Evolutionary conservation across 1,140 invertebrate species (phyloP).

Genomic region (Heliconius hermathena): DNA sequence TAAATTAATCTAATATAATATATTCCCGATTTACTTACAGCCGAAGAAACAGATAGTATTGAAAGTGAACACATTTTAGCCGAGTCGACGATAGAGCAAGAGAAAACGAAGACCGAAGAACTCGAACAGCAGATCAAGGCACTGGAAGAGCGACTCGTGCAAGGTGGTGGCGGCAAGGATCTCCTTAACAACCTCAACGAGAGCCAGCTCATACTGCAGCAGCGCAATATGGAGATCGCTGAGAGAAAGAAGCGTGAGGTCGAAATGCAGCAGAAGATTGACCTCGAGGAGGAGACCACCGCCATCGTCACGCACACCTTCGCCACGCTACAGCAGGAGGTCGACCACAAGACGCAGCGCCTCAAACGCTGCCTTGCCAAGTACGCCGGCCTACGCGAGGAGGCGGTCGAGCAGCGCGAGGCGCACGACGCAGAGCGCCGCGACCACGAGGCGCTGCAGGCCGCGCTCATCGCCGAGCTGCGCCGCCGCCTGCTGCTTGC

Average conservation of each 20-base stretch:
- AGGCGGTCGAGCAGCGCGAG: slow-evolving; percentile 75
- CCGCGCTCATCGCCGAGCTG: slow-evolving; percentile 82
- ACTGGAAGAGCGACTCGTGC: slow-evolving; percentile 94
- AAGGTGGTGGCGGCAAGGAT: slow-evolving; percentile 88
- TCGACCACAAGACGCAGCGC: slow-evolving; percentile 93
- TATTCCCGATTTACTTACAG: slow-evolving; percentile 45
- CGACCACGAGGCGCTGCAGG: slow-evolving; percentile 83
- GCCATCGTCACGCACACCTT: slow-evolving; percentile 93
- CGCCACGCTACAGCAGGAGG: slow-evolving; percentile 93
- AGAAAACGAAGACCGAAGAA: slow-evolving; percentile 81
- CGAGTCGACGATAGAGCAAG: slow-evolving; percentile 83
- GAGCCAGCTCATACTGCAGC: slow-evolving; percentile 92
- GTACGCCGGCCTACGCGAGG: slow-evolving; percentile 73
- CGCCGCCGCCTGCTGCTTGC: slow-evolving; percentile 94
- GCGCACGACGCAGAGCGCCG: slow-evolving; percentile 85
- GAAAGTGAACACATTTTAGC: slow-evolving; percentile 81
- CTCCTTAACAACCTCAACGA: slow-evolving; percentile 95
- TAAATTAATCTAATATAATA: neutral
- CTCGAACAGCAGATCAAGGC: slow-evolving; percentile 80
- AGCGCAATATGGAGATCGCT: slow-evolving; percentile 89
- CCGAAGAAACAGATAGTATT: slow-evolving; percentile 70
- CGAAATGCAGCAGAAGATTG: slow-evolving; percentile 93
- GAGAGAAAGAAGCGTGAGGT: slow-evolving; percentile 87
- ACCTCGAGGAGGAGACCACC: slow-evolving; percentile 94
- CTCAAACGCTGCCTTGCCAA: slow-evolving; percentile 58